Conservation (phyloP, 2,888 invertebrate genomes). For the Acleris laterana region DNA sequence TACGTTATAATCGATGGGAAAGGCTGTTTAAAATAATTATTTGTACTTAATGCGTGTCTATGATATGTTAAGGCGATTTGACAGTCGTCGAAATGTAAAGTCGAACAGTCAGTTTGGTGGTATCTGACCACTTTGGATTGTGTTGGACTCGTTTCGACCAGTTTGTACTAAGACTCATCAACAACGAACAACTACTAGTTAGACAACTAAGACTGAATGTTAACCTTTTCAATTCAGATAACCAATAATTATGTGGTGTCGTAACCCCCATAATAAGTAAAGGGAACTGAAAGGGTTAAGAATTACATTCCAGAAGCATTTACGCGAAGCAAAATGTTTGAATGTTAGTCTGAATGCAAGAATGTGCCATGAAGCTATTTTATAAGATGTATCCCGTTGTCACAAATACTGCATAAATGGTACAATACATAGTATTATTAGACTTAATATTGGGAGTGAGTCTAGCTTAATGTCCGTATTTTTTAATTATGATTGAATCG, state of each 20-base stretch:
- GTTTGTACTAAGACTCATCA: neutral
- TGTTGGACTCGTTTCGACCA: neutral
- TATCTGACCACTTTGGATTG: too few relatives aligned
- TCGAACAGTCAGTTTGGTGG: too few relatives aligned
- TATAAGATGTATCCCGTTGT: slow-evolving; percentile 32
- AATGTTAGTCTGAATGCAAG: slow-evolving; percentile 13
- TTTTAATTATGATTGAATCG: slow-evolving; percentile 7
- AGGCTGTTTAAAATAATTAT: too few relatives aligned
- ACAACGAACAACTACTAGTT: slow-evolving; percentile 1
- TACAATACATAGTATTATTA: slow-evolving; percentile 61
- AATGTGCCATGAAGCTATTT: slow-evolving; percentile 52
- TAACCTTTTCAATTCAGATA: neutral
- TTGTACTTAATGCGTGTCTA: too few relatives aligned
- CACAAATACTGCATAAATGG: slow-evolving; percentile 22
- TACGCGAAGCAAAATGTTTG: neutral
- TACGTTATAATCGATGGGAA: too few relatives aligned
- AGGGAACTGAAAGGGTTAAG: neutral
- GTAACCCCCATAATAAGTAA: too few relatives aligned
- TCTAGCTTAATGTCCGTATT: slow-evolving; percentile 37
- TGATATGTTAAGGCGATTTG: too few relatives aligned
- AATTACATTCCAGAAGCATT: slow-evolving; percentile 41
- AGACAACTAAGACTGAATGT: slow-evolving; percentile 38
- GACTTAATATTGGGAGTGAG: slow-evolving; percentile 57
- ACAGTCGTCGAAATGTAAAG: too few relatives aligned
- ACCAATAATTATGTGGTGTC: too few relatives aligned